Conservation (phyloP, 1,140 invertebrate genomes). For the Rhopalosiphum padi region DNA sequence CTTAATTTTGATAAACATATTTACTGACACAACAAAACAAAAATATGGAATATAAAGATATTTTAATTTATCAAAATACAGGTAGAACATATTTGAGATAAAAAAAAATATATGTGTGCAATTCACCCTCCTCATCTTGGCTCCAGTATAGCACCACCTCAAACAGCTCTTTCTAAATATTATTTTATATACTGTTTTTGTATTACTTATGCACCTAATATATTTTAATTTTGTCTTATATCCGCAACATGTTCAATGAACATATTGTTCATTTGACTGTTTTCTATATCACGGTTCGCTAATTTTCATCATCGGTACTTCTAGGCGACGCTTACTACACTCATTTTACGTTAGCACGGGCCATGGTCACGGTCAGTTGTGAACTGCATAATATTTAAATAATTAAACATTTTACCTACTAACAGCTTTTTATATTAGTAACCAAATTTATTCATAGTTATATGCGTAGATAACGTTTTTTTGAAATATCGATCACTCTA, state of each 20-base stretch:
- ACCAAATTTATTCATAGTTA: neutral
- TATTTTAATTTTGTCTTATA: neutral
- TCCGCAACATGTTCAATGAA: neutral
- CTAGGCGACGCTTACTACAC: neutral
- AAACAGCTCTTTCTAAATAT: too few species aligned
- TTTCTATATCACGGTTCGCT: neutral
- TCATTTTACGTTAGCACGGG: neutral
- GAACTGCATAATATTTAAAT: neutral
- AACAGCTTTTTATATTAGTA: neutral
- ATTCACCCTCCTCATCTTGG: too few species aligned
- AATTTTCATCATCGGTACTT: neutral
- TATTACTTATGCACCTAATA: neutral
- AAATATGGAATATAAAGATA: too few species aligned
- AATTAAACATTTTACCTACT: neutral
- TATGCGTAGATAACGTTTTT: neutral
- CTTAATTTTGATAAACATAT: too few species aligned
- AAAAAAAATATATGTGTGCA: too few species aligned
- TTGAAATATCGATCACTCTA: neutral
- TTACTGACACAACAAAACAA: too few species aligned
- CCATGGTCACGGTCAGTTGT: neutral
- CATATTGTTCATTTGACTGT: neutral
- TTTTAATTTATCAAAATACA: too few species aligned
- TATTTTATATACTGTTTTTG: too few species aligned
- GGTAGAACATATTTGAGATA: too few species aligned
- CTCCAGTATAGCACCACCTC: too few species aligned